Base-by-base conservation (phyloP, 1,140 invertebrate species). In the Anoplophora glabripennis region DNA sequence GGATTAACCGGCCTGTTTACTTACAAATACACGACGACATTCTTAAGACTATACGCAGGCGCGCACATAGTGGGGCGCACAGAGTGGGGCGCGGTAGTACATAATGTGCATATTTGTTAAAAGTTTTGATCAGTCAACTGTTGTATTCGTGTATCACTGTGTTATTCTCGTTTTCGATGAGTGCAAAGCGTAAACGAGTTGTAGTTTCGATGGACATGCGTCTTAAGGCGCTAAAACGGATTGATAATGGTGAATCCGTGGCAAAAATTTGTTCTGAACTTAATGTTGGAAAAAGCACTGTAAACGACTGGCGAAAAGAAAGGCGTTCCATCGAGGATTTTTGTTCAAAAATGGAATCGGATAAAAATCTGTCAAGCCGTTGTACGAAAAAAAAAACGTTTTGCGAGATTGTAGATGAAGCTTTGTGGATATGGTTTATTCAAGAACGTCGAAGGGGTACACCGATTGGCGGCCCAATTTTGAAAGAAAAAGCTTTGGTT, bases 401-500 rank as follows among this genome's bases (percentile, higher is more conserved):
- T 18, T 18, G 9, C n/a, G 53, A 55, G 45, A 7, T 45, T 3
- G 21, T 48, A 4, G 44, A 57, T 21, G 14, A 57, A 15, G 44
- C 44, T n/a, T 44, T 56, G 42, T 56, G 53, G 53, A n/a, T 56
- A 15, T 66, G 61, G 61, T 65, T 66, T 49, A 21, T 45, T 17
- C 61, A 65, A 52, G 51, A 68, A 37, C 35, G 61, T 42, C 33
- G 33, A 28, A 28, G 49, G 52, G 61, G 64, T 36, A 46, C 52
- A 45, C 58, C 53, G 2, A 14, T 68, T 48, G 52, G 44, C 53
- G 67, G 67, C 11, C 62, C 60, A 38, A 40, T 65, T 44, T 15
- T 67, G 7, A 61, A 63, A 48, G 60, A 67, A 42, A 64, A 64
- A 48, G 62, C 59, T 7, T 36, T 64, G 8, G 14, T 51, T 12